These are phyloP conservation scores for Poeciliopsis retropinna DNA, from an alignment of 2,113 vertebrate species.

Conservation along the genomic window DNA sequence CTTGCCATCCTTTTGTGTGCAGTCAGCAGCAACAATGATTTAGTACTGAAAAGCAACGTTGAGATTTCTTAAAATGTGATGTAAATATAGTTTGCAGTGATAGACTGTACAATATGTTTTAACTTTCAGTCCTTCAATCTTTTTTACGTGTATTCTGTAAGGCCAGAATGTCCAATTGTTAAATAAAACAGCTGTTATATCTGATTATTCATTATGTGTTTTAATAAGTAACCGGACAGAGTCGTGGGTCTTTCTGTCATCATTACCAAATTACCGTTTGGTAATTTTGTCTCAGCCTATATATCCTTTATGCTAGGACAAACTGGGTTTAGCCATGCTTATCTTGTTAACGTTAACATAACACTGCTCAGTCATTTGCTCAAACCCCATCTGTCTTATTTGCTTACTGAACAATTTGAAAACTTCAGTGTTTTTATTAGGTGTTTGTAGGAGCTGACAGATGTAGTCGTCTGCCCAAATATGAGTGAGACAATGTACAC, in stretches of 20 bases:
- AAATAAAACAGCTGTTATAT: too few species aligned
- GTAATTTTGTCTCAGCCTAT: background rate
- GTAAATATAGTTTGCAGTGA: background rate
- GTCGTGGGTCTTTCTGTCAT: background rate
- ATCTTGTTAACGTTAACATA: background rate
- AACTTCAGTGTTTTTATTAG: background rate
- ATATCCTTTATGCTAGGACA: background rate
- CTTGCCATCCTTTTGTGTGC: slow-evolving; percentile 26
- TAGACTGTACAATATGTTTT: background rate
- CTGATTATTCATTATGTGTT: too few species aligned
- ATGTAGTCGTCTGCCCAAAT: background rate
- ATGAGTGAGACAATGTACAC: background rate
- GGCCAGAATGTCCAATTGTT: background rate
- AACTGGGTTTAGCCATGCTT: background rate
- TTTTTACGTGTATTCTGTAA: background rate
- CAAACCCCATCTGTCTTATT: too few species aligned
- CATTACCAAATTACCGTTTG: too few species aligned
- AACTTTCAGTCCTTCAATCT: background rate
- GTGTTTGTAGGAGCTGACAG: background rate
- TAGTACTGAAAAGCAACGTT: slow-evolving; percentile 12
- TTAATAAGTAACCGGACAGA: too few species aligned
- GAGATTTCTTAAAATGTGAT: background rate
- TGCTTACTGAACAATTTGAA: background rate
- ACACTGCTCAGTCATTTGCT: background rate
- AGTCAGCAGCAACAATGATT: slow-evolving; percentile 17